Conservation (phyloP, 2,797 vertebrate genomes). For the Anabas testudineus region DNA sequence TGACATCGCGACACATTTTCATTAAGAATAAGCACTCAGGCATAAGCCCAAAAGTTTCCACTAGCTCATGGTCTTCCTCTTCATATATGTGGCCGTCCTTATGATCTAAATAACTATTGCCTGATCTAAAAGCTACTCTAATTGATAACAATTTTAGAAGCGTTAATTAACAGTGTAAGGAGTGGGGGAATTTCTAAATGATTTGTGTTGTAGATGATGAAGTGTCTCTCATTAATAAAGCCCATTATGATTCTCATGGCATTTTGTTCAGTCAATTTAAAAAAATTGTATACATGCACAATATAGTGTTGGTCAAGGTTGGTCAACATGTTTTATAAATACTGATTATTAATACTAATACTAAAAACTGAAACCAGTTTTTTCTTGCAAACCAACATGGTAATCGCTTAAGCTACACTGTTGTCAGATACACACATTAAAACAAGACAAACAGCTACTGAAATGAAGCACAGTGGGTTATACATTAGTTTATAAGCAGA, state of each 20-base stretch:
- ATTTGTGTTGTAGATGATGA: background rate
- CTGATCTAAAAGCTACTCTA: slow-evolving; percentile 41
- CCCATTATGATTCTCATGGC: background rate
- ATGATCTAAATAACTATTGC: slow-evolving; percentile 43
- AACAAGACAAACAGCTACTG: background rate
- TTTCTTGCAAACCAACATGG: too few relatives aligned
- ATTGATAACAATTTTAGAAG: slow-evolving; percentile 20
- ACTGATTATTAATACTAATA: too few relatives aligned
- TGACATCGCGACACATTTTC: slow-evolving; percentile 40
- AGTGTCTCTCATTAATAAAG: background rate
- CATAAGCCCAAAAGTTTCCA: slow-evolving; percentile 43
- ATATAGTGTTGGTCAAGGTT: too few relatives aligned
- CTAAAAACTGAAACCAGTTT: too few relatives aligned
- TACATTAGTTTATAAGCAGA: too few relatives aligned
- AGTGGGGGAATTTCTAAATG: slow-evolving; percentile 10
- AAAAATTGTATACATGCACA: too few relatives aligned
- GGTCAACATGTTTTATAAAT: too few relatives aligned
- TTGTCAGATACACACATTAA: too few relatives aligned
- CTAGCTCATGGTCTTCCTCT: slow-evolving; percentile 17
- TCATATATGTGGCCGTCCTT: slow-evolving; percentile 7
- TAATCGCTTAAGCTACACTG: too few relatives aligned
- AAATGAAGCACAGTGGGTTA: background rate
- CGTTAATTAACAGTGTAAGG: slow-evolving; percentile 19
- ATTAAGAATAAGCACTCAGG: slow-evolving; percentile 39
- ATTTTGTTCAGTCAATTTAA: slow-evolving; percentile 1